A percentile compares a stretch with the other conserved stretches of the same genome.
These are phyloP conservation scores for Haplochromis burtoni DNA, from an alignment of 2,113 vertebrate species.

Conservation along the genomic window DNA sequence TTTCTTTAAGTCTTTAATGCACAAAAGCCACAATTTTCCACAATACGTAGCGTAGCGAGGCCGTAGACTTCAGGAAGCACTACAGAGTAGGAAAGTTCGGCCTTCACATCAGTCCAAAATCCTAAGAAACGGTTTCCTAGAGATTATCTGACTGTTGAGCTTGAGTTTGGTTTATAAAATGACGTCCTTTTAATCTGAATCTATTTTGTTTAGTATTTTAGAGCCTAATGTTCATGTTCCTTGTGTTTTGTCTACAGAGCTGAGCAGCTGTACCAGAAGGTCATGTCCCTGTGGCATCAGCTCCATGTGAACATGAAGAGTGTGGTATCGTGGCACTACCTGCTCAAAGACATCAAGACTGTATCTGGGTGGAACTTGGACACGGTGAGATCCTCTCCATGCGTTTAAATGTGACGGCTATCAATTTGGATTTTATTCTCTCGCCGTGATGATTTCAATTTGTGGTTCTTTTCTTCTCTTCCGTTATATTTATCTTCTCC, in stretches of 20 bases:
- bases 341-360: constrained; percentile 83
- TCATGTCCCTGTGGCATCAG: constrained; percentile 97
- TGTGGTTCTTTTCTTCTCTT: neutral
- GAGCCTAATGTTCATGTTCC: neutral
- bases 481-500: neutral
- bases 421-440: rapidly evolving
- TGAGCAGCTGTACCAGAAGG: constrained; percentile 96
- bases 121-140: rapidly evolving
- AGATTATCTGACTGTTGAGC: neutral
- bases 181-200: rapidly evolving
- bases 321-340: constrained; percentile 93
- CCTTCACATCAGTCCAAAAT: neutral
- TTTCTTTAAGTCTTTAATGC: neutral
- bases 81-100: rapidly evolving
- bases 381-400: constrained; percentile 65
- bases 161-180: rapidly evolving
- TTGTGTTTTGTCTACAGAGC: constrained; percentile 66
- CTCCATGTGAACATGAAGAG: constrained; percentile 95
- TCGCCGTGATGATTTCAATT: neutral
- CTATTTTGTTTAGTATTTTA: neutral
- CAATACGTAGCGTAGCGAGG: rapidly evolving
- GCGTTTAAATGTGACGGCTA: rapidly evolving
- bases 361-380: constrained; percentile 87
- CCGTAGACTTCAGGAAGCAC: neutral
- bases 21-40: neutral